phyloP scores from a whole-genome alignment of 2,797 vertebrate genomes.

The Danio aesculapii region DNA sequence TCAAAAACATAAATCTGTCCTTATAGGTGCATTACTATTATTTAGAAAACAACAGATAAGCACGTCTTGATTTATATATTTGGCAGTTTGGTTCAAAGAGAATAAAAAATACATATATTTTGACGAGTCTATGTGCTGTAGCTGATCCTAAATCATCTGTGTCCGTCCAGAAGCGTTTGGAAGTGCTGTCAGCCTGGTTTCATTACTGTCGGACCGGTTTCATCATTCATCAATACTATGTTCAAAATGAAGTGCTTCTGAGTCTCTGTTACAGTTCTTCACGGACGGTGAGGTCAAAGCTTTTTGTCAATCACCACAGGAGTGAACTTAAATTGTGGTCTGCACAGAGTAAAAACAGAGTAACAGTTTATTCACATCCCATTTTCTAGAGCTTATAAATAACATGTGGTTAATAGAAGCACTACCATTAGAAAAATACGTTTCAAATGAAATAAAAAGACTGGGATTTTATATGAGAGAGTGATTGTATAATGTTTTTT shows the following conservation, averaged over 20 bases:
- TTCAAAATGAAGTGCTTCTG: conserved; percentile 8
- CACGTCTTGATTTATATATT: not conserved
- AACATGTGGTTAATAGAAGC: not conserved
- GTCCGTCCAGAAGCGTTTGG: conserved; percentile 3
- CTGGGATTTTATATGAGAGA: no score
- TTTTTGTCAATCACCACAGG: not conserved
- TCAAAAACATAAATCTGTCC: conserved; percentile 5
- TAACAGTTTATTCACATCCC: not conserved
- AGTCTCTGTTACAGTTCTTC: not conserved
- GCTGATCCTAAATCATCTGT: conserved; percentile 2
- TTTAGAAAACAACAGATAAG: not conserved
- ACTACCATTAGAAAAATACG: no score
- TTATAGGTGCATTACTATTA: not conserved
- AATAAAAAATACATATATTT: not conserved
- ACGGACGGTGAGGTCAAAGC: conserved; percentile 11
- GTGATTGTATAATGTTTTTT: no score
- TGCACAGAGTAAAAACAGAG: not conserved
- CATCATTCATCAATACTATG: conserved; percentile 27
- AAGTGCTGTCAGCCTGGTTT: conserved; percentile 11
- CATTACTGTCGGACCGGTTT: conserved; percentile 16
- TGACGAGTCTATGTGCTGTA: not conserved
- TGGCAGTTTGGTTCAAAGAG: not conserved
- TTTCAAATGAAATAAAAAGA: no score
- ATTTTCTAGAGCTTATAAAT: not conserved
- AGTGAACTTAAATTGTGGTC: conserved; percentile 6